Evolutionary conservation across 2,888 invertebrate genomes (phyloP).

Genomic region (Amiota mariae): DNA sequence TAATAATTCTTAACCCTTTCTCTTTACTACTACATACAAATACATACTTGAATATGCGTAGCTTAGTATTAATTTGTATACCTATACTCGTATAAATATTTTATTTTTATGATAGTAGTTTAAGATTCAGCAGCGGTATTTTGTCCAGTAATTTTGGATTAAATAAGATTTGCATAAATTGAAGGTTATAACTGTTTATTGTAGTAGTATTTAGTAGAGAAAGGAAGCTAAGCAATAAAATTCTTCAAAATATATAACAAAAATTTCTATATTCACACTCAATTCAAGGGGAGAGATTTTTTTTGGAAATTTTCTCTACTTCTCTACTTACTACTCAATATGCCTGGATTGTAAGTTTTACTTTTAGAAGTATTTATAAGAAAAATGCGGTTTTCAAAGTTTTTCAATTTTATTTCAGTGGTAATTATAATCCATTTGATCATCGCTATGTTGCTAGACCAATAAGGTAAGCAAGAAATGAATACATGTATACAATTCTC

Average conservation of each 20-base stretch:
- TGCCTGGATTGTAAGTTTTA: background rate
- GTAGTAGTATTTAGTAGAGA: too few species aligned
- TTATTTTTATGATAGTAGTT: too few species aligned
- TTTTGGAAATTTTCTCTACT: background rate
- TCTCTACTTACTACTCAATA: too few species aligned
- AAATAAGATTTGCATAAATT: conserved; percentile 2
- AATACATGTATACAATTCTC: background rate
- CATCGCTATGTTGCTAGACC: conserved; percentile 34
- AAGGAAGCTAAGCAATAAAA: too few species aligned
- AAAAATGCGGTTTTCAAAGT: too few species aligned
- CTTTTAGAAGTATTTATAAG: background rate
- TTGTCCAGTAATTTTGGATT: too few species aligned
- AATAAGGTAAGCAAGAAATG: conserved; percentile 47
- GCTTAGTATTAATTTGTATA: too few species aligned
- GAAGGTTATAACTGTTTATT: background rate
- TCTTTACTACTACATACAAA: background rate
- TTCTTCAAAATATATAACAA: too few species aligned
- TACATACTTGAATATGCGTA: too few species aligned
- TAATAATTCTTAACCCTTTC: background rate
- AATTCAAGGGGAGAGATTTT: background rate
- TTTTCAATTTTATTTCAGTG: background rate
- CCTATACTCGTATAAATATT: too few species aligned
- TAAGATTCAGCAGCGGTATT: too few species aligned
- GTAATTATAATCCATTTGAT: conserved; percentile 42
- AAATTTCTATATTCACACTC: too few species aligned